Evolutionary conservation across 2,888 invertebrate species (phyloP), one percentile per base, ranked within the genome.

Genomic region (Cephus pulcher): DNA sequence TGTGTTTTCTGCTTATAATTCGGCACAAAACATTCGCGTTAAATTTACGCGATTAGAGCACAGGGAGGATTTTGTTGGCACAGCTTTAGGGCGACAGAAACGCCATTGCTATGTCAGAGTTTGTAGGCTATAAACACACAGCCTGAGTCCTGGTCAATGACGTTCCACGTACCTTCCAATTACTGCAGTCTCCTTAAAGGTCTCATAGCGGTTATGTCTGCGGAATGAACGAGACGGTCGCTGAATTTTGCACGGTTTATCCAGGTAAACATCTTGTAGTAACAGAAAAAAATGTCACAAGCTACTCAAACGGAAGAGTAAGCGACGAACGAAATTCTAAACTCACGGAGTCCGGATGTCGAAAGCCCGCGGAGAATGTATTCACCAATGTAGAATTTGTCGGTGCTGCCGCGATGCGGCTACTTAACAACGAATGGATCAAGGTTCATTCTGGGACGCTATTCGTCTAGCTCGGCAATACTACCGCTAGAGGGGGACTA

Each of bases 261-360:
- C 91, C 91, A 92, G 91, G 92, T 92, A 92, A 93, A 92, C 92
- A 93, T 92, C 90, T 92, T 91, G 91, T 88, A 92, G 90, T 89
- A 92, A 92, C 91, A 92, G 91, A 93, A 93, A 92, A 92, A 92
- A 92, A 89, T 89, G 89, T 89, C 90, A 90, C 88, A 89, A 89
- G 88, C 89, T 86, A 88, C 86, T 84, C 85, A 84, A 89, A 89
- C 90, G 90, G 88, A 88, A 88, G 89, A 90, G 87, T 88, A 88
- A 85, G 85, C 88, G 87, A 86, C 86, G 87, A 83, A 82, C 86
- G 84, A 88, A 85, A 81, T 78, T 80, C 87, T 89, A 83, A 78
- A 84, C 78, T 88, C 88, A 86, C 90, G 88, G 89, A 88, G 86
- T 81, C 40, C n/a, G 12, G 30, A 34, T 76, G 79, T 76, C 71